Base-by-base conservation (phyloP, 2,113 vertebrate genomes). In the Equus przewalskii region DNA sequence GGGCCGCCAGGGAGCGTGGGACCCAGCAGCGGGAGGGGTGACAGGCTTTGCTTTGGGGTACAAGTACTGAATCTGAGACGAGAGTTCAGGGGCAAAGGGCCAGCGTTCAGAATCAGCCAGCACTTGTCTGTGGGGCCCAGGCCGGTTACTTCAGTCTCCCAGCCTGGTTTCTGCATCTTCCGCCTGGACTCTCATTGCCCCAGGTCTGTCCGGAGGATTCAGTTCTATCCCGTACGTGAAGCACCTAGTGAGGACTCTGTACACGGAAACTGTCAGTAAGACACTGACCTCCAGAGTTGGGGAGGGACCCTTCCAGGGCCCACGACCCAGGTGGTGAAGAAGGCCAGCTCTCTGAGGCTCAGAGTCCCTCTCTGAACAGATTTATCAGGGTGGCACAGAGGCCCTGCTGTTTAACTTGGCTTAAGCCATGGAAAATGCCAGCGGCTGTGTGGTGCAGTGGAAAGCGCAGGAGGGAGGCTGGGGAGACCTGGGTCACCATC, bases 161-260 rank as follows among this genome's bases (percentile, higher is more conserved):
- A 18, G 24, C 36, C 41, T 7, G 15, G 14, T 28, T 26, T 41
- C 36, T 13, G 41, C 28, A 10, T 51, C n/a, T 7, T 36, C 5
- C 6, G 5, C 2, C 16, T 5, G 46, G 28, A 15, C 30, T 33
- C 54, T n/a, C 11, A 21, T 56, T 9, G 16, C 30, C 70, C 51
- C 21, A 5, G 28, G 36, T 8, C 65, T 5, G 54, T n/a, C 2
- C 3, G 12, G 30, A 26, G 28, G 54, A 14, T 44, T 2, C 6
- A 7, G 5, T 24, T 41, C 8, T 3, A 0, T 26, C 9, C 8
- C 0, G 1, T 0, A 2, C 3, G 1, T 13, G 30, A 26, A n/a
- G 14, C 0, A 2, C 41, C 46, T 8, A 7, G 10, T 1, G 19
- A n/a, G 72, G n/a, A 12, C 41, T 33, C 22, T 0, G n/a, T 0